Evolutionary conservation across 2,888 invertebrate species (phyloP).

Genomic region (Pseudoips prasinana): DNA sequence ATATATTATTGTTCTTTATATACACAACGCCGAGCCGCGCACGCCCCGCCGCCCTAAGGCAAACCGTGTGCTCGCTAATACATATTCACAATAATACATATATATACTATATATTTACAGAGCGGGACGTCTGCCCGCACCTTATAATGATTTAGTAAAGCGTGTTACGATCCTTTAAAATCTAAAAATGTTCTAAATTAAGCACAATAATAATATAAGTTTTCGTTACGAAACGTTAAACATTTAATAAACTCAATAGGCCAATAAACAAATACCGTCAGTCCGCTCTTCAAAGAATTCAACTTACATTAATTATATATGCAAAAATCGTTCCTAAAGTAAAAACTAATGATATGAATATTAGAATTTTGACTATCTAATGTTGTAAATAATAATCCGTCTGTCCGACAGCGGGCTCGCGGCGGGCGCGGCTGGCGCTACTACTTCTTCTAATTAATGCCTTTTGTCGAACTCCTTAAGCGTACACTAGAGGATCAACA

Average conservation of each 20-base stretch:
- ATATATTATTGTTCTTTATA: constrained; percentile 75
- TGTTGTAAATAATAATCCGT: constrained; percentile 57
- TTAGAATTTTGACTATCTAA: constrained; percentile 79
- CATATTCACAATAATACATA: constrained; percentile 49
- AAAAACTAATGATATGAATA: constrained; percentile 81
- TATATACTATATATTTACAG: constrained; percentile 73
- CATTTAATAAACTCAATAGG: constrained; percentile 62
- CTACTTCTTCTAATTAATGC: constrained; percentile 48
- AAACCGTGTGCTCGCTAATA: constrained; percentile 64
- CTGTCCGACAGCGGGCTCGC: constrained; percentile 41
- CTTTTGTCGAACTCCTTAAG: constrained; percentile 48
- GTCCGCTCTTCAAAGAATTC: constrained; percentile 54
- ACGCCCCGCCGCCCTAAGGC: constrained; percentile 63
- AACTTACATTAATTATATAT: constrained; percentile 59
- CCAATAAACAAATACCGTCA: constrained; percentile 61
- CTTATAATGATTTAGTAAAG: constrained; percentile 67
- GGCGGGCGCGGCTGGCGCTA: constrained; percentile 44
- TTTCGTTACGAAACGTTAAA: constrained; percentile 39
- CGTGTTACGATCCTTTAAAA: constrained; percentile 55
- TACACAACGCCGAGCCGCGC: constrained; percentile 67
- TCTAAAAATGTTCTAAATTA: constrained; percentile 48
- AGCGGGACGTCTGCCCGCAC: constrained; percentile 57
- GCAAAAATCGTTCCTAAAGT: constrained; percentile 73
- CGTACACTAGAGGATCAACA: constrained; percentile 53
- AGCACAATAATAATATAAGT: constrained; percentile 33